Conservation (phyloP, 2,113 vertebrate species). For the Oenanthe oenanthe region DNA sequence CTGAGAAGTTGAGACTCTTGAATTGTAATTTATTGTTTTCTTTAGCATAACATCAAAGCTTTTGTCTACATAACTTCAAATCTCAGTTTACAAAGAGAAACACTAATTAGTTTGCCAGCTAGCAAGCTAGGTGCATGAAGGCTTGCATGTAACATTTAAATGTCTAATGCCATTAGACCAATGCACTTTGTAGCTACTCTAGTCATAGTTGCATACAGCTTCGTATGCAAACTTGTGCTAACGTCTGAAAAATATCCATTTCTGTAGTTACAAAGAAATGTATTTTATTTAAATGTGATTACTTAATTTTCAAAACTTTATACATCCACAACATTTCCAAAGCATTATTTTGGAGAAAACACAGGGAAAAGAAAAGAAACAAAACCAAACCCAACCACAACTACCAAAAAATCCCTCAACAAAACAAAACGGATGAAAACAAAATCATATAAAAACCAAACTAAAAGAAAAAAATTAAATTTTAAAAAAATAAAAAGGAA, state of each 20-base stretch:
- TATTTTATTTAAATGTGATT: background rate
- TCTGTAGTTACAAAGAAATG: background rate
- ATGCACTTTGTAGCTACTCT: background rate
- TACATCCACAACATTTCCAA: background rate
- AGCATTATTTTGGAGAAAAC: background rate
- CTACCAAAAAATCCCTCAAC: background rate
- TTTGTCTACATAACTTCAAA: background rate
- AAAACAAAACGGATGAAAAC: background rate
- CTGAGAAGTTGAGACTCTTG: background rate
- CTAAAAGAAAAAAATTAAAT: no score
- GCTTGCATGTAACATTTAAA: background rate
- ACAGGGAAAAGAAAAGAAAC: background rate
- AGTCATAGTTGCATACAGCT: background rate
- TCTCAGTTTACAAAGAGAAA: background rate
- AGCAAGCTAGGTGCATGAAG: background rate
- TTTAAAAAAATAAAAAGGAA: background rate
- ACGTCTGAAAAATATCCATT: background rate
- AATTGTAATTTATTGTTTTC: background rate
- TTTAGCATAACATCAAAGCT: background rate
- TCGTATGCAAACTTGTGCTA: background rate
- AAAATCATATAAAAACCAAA: background rate
- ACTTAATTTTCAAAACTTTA: background rate
- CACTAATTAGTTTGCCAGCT: background rate
- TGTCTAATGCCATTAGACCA: background rate
- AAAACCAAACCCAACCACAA: background rate